Percentiles rank a stretch among this genome's conserved stretches.
Conservation (phyloP, 2,113 vertebrate genomes). For the Camelus dromedarius region DNA sequence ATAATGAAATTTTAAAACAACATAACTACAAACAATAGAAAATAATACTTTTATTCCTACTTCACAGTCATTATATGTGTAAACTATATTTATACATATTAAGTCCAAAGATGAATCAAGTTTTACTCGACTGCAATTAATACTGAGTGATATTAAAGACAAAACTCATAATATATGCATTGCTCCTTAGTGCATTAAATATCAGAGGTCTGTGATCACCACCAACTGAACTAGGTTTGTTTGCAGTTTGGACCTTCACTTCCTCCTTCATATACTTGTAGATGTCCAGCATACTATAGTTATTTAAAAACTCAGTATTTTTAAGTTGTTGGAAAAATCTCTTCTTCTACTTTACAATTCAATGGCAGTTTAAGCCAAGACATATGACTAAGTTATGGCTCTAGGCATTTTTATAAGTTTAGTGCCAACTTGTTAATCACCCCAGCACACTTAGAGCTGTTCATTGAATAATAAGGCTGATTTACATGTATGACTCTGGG, state of each 20-base stretch:
- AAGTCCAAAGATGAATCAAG: not conserved
- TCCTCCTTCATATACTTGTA: not conserved
- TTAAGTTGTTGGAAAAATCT: constrained; percentile 3
- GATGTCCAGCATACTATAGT: not conserved
- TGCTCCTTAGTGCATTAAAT: not conserved
- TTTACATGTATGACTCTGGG: not conserved
- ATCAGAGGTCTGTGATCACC: not conserved
- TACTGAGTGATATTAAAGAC: not conserved
- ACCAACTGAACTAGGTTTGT: not conserved
- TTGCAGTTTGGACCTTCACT: not conserved
- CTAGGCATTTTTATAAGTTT: not conserved
- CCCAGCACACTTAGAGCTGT: not conserved
- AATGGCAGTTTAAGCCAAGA: constrained; percentile 6
- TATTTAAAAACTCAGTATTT: not conserved
- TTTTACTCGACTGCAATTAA: constrained; percentile 6
- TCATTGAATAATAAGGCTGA: not conserved
- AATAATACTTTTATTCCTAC: not conserved
- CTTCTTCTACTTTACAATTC: not conserved
- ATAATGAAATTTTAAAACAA: constrained; percentile 4
- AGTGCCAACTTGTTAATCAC: not conserved
- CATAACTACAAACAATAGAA: not conserved
- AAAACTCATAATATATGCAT: not conserved
- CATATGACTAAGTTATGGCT: not conserved
- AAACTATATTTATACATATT: not conserved
- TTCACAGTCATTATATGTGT: not conserved